Evolutionary conservation across 2,797 vertebrate genomes (phyloP), one percentile per base, ranked within the genome.

Genomic region (Cephalopachus bancanus): DNA sequence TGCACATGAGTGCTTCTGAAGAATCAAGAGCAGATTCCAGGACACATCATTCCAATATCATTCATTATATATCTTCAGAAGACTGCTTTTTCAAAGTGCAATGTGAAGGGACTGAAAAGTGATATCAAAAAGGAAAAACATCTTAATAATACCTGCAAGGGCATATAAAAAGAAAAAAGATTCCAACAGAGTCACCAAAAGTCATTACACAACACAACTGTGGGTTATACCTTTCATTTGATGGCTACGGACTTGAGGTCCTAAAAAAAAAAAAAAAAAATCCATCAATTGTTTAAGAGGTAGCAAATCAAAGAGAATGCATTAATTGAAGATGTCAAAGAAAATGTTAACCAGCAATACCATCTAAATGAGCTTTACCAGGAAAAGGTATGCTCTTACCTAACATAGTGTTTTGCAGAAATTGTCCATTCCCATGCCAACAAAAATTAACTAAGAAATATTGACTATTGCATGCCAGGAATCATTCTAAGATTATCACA

Each of bases 361-460:
- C 55, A 16, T 64, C 85, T 86, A 97, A 74, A 53, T 62, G 71
- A 24, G 10, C 4, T 94, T 94, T 81, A 44, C 12, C 28, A 75
- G 17, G 44, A 72, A 89, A 93, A 78, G 20, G 7, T 69, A 60
- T 55, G 5, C 8, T 90, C 33, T 93, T 85, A 9, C 85, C 28
- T 53, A 74, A 89, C 59, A 75, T 65, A 30, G 37, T 62, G 3
- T 65, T 93, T 65, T 69, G 24, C 11, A 93, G 33, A 10, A 89
- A 81, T 76, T 94, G 64, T 83, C 33, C 30, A 88, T 81, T 76
- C 37, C 74, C 30, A 37, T 37, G 90, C 14, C 51, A 93, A 92
- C 14, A 81, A 78, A 93, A 96, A 57, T 81, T 59, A 94, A 37
- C 67, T 94, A 95, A 98, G 91, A 92, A 83, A 16, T 88, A 74